Conservation (phyloP, 2,888 invertebrate species). For the Melipona bicolor region DNA sequence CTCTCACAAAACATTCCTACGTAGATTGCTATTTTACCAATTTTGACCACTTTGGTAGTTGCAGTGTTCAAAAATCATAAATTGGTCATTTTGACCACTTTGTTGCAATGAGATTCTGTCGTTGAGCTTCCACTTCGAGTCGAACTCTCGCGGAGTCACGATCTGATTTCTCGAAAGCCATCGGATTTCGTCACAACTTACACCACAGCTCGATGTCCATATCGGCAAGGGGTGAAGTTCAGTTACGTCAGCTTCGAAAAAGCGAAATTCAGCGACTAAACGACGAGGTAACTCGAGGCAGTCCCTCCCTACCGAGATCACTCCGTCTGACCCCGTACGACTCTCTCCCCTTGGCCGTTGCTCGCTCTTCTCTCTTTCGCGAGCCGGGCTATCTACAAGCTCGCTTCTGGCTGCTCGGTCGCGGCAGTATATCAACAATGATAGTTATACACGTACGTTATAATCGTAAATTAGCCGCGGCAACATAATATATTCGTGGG, state of each 20-base stretch:
- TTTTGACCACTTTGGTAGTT: too few species aligned
- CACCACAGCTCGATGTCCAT: too few species aligned
- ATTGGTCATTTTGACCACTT: too few species aligned
- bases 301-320: constrained; percentile 46
- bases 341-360: constrained; percentile 23
- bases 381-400: constrained; percentile 63
- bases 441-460: constrained; percentile 84
- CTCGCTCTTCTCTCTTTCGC: constrained; percentile 26
- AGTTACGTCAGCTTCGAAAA: not conserved
- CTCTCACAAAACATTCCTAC: too few species aligned
- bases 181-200: too few species aligned
- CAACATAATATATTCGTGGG: constrained; percentile 84
- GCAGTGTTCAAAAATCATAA: too few species aligned
- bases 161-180: too few species aligned
- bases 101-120: too few species aligned
- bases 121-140: too few species aligned
- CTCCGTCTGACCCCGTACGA: constrained; percentile 23
- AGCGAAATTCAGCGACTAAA: constrained; percentile 53
- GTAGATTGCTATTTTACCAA: too few species aligned
- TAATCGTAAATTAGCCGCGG: constrained; percentile 84
- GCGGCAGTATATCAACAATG: constrained; percentile 84
- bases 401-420: constrained; percentile 69
- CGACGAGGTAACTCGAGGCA: constrained; percentile 67
- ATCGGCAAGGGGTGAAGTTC: not conserved
- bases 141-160: too few species aligned